phyloP scores from a whole-genome alignment of 2,888 invertebrate genomes.

The Macrosiphum euphorbiae region DNA sequence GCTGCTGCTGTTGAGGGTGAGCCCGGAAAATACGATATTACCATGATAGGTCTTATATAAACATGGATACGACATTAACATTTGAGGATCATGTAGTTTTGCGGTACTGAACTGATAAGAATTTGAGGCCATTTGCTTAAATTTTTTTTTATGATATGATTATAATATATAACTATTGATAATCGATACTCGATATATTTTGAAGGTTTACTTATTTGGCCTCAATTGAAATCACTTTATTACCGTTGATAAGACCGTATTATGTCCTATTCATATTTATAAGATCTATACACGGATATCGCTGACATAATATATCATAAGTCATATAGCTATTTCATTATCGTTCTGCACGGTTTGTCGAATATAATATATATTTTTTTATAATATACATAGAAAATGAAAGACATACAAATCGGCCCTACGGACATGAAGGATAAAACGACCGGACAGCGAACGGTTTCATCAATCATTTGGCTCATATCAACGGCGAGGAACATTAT shows the following conservation, averaged over 20 bases:
- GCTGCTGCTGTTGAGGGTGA: constrained; percentile 79
- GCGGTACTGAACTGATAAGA: too few relatives aligned
- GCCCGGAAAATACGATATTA: constrained; percentile 67
- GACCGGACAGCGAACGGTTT: constrained; percentile 71
- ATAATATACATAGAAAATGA: constrained; percentile 76
- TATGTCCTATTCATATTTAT: too few relatives aligned
- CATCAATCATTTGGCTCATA: constrained; percentile 79
- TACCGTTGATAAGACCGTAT: too few relatives aligned
- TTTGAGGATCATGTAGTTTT: too few relatives aligned
- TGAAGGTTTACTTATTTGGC: too few relatives aligned
- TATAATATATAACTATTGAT: too few relatives aligned
- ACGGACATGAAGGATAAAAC: constrained; percentile 72
- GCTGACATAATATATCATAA: background rate
- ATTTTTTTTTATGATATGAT: too few relatives aligned
- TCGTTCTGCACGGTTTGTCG: background rate
- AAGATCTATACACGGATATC: background rate
- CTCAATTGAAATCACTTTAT: too few relatives aligned
- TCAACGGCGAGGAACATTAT: constrained; percentile 83
- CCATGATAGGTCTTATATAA: too few relatives aligned
- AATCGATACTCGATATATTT: too few relatives aligned
- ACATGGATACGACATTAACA: too few relatives aligned
- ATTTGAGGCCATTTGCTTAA: too few relatives aligned
- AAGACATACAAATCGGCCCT: constrained; percentile 75
- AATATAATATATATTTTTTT: background rate
- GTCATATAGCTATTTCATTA: background rate